Evolutionary conservation across 2,113 vertebrate genomes (phyloP), one percentile per base, ranked within the genome.

Genomic region (Rhynchomys soricoides): DNA sequence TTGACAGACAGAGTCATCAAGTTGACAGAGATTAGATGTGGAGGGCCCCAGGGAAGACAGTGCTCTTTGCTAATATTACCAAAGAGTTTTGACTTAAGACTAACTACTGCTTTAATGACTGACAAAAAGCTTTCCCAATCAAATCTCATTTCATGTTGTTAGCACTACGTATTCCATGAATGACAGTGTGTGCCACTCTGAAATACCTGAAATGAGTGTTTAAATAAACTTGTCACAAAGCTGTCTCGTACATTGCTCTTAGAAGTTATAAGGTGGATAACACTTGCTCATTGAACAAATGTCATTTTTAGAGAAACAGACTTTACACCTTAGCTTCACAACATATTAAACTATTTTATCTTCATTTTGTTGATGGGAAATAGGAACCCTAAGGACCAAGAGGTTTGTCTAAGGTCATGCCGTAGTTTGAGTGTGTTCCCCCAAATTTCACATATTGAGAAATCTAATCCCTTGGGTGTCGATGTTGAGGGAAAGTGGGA

Each of bases 351-450:
- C 21, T 73, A 77, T 45, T 17, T 57, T 66, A 68, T 17, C 7
- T 4, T 62, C 57, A 52, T 92, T 93, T 96, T 48, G 92, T 22
- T 86, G 90, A 89, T 48, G 40, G 77, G 74, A 95, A 95, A 90
- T 93, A 70, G 71, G 62, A 96, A 50, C 50, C 26, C 90, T 79
- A 90, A 88, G 71, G n/a, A 81, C 66, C 88, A 85, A 86, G n/a
- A 21, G 52, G 62, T 2, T 22, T 92, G 57, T 31, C 57, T 85
- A 43, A 81, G 45, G 22, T 86, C 74, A 83, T 15, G 19, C 24
- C 59, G 74, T 10, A 5, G 26, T 34, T 66, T 57, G 62, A 79
- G 48, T 88, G 21, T 88, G 50, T n/a, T 74, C 22, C n/a, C 15
- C 29, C 40, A 48, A 37, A 24, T 22, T 31, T 70, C 3, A 31